Conservation (phyloP, 2,797 vertebrate genomes). For the Columba guinea region DNA sequence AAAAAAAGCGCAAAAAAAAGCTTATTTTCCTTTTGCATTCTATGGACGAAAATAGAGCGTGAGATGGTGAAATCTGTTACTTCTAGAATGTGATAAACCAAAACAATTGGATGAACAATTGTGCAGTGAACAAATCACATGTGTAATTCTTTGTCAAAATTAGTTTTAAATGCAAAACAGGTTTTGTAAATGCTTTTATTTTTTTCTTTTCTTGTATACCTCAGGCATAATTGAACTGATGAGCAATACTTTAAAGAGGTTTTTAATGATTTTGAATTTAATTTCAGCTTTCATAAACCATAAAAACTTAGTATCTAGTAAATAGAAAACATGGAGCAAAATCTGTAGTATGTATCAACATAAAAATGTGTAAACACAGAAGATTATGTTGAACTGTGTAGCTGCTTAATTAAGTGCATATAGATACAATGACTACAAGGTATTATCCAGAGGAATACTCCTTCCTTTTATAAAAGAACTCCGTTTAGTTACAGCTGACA, state of each 20-base stretch:
- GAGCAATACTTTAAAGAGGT: neutral
- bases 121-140: neutral
- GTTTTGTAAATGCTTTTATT: neutral
- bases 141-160: slow-evolving; percentile 30
- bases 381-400: neutral
- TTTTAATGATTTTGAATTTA: slow-evolving; percentile 15
- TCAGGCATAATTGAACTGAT: neutral
- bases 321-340: neutral
- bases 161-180: slow-evolving; percentile 33
- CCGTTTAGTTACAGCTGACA: neutral
- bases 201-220: neutral
- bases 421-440: neutral
- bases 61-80: slow-evolving; percentile 4
- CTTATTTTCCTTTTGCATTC: neutral
- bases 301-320: neutral
- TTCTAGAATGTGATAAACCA: slow-evolving; percentile 22
- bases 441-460: neutral
- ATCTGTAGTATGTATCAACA: neutral
- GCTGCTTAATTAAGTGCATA: neutral
- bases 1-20: neutral
- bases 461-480: neutral
- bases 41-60: neutral
- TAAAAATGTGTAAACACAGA: neutral
- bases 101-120: slow-evolving; percentile 17
- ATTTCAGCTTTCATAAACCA: slow-evolving; percentile 9